Percentiles rank a stretch among this genome's conserved stretches.
These are phyloP conservation scores for Galaxea fascicularis DNA, from an alignment of 92 coral and sea anemone genomes.

Conservation along the genomic window DNA sequence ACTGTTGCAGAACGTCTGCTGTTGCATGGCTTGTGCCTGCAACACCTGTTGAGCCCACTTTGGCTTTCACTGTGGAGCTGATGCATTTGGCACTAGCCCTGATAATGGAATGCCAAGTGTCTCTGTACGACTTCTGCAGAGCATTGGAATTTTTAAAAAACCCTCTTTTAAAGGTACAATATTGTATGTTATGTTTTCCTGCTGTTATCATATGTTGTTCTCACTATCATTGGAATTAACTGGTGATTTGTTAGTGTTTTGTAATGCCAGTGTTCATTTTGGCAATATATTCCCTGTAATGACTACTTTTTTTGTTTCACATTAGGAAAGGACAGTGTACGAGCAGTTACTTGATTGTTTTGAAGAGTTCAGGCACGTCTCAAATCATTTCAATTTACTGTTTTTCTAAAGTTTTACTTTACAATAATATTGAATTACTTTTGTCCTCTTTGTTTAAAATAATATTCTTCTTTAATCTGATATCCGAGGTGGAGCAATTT, in stretches of 20 bases:
- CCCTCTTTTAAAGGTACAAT: constrained; percentile 48
- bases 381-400: too few relatives aligned
- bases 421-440: too few relatives aligned
- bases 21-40: constrained; percentile 69
- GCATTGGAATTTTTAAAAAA: constrained; percentile 43
- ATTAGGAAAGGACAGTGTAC: constrained; percentile 57
- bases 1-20: constrained; percentile 51
- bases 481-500: too few relatives aligned
- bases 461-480: too few relatives aligned
- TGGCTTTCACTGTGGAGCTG: constrained; percentile 62
- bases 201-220: background rate
- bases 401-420: too few relatives aligned
- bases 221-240: background rate
- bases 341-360: constrained; percentile 70
- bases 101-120: constrained; percentile 73
- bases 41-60: constrained; percentile 64
- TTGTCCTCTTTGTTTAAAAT: too few relatives aligned
- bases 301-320: too few relatives aligned
- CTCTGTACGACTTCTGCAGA: constrained; percentile 52
- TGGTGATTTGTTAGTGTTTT: background rate
- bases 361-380: constrained; percentile 73
- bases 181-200: constrained; percentile 4
- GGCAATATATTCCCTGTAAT: too few relatives aligned
- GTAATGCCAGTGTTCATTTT: too few relatives aligned
- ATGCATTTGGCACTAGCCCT: constrained; percentile 39